Evolutionary conservation across 1,140 invertebrate genomes (phyloP).

Genomic region (Drosophila suzukii): DNA sequence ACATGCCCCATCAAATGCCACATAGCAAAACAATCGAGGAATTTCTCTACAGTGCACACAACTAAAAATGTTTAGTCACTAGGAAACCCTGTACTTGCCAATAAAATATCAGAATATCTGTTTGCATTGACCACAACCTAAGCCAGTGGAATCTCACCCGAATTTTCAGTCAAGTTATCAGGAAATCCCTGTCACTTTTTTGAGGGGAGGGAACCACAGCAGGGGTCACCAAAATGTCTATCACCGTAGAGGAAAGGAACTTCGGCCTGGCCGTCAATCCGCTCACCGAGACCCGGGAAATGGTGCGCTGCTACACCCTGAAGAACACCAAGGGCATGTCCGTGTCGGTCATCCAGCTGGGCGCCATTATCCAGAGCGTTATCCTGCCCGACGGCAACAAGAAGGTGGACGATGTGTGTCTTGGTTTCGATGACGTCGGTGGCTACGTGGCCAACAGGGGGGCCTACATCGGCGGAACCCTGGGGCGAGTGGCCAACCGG

Average conservation of each 20-base stretch:
- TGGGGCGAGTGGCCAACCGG: not conserved
- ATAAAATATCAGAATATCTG: too few species aligned
- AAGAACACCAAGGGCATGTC: slow-evolving; percentile 8
- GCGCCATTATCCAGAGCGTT: slow-evolving; percentile 3
- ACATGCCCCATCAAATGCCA: not conserved
- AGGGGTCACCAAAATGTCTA: not conserved
- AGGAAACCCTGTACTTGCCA: too few species aligned
- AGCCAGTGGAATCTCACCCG: not conserved
- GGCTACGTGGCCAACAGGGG: slow-evolving; percentile 1
- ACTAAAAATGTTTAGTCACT: not conserved
- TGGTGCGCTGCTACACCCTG: slow-evolving; percentile 1
- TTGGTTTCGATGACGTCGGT: slow-evolving; percentile 7
- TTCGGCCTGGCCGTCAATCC: slow-evolving; percentile 3
- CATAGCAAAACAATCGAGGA: not conserved
- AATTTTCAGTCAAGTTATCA: not conserved
- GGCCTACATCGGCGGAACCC: slow-evolving; percentile 4
- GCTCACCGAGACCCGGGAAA: not conserved
- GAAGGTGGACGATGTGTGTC: slow-evolving; percentile 5
- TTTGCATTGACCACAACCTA: too few species aligned
- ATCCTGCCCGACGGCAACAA: not conserved
- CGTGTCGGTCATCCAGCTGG: not conserved
- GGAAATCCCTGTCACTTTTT: not conserved
- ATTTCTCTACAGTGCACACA: not conserved
- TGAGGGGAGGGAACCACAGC: not conserved
- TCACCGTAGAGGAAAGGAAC: slow-evolving; percentile 5